Evolutionary conservation across 2,797 vertebrate genomes (phyloP).

Genomic region (Rachycentron canadum): DNA sequence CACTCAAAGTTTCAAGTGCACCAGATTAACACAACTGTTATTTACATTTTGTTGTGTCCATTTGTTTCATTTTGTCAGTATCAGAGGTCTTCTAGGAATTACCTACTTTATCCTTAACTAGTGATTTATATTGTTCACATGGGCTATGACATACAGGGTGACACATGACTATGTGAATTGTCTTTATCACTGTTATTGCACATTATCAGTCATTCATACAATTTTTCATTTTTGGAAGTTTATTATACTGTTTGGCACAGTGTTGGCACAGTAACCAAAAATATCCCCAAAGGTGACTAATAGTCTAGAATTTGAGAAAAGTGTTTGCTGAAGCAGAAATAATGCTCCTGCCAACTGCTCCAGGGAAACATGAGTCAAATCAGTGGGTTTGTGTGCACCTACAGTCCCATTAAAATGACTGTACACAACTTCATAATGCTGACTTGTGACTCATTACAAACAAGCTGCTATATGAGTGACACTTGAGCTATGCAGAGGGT

Average conservation of each 20-base stretch:
- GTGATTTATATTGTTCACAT: background rate
- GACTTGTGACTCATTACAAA: slow-evolving; percentile 53
- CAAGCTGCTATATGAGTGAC: slow-evolving; percentile 27
- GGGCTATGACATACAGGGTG: background rate
- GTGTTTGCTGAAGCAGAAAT: slow-evolving; percentile 53
- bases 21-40: background rate
- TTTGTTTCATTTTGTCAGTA: background rate
- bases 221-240: background rate
- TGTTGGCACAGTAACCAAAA: slow-evolving; percentile 13
- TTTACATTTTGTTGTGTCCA: background rate
- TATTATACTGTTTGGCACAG: background rate
- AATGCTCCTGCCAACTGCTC: slow-evolving; percentile 30
- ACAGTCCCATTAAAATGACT: slow-evolving; percentile 47
- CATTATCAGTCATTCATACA: too few relatives aligned
- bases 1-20: background rate
- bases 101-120: background rate
- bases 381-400: slow-evolving; percentile 12
- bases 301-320: slow-evolving; percentile 34
- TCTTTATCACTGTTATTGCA: background rate
- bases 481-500: slow-evolving; percentile 29
- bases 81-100: background rate
- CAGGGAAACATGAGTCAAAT: slow-evolving; percentile 71
- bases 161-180: background rate
- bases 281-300: slow-evolving; percentile 61
- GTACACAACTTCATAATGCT: slow-evolving; percentile 27